Evolutionary conservation across 2,797 vertebrate species (phyloP).

Genomic region (Alcedo atthis): DNA sequence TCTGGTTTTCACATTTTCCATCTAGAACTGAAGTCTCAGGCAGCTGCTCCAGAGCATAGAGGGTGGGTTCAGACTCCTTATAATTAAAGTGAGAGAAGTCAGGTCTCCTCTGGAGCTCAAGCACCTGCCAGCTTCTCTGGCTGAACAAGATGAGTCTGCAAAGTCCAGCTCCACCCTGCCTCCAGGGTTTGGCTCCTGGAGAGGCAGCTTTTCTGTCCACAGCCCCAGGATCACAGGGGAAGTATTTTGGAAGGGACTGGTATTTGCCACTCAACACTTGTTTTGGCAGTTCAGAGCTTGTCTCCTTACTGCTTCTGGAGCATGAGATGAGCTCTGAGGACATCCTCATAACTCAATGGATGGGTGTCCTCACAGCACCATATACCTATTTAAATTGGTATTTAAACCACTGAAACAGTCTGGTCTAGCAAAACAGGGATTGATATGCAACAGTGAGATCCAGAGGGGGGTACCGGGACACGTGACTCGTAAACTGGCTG

Average conservation of each 20-base stretch:
- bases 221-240: not conserved
- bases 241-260: not conserved
- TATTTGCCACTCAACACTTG: not conserved
- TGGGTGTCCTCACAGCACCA: not conserved
- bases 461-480: not conserved
- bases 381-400: not conserved
- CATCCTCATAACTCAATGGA: not conserved
- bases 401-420: not conserved
- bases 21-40: not conserved
- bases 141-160: not conserved
- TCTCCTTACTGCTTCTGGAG: not conserved
- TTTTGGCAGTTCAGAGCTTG: not conserved
- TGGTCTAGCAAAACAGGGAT: too few species aligned
- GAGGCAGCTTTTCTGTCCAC: not conserved
- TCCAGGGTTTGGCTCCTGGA: not conserved
- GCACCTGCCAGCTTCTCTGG: not conserved
- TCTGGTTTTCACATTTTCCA: not conserved
- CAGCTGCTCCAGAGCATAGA: not conserved
- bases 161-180: not conserved
- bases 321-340: not conserved
- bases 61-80: not conserved
- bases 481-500: fast-evolving
- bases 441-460: fast-evolving
- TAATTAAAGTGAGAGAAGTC: not conserved
- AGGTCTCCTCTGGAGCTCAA: not conserved